These are phyloP conservation scores for Laterallus jamaicensis DNA, from an alignment of 2,113 vertebrate genomes.

Conservation along the genomic window DNA sequence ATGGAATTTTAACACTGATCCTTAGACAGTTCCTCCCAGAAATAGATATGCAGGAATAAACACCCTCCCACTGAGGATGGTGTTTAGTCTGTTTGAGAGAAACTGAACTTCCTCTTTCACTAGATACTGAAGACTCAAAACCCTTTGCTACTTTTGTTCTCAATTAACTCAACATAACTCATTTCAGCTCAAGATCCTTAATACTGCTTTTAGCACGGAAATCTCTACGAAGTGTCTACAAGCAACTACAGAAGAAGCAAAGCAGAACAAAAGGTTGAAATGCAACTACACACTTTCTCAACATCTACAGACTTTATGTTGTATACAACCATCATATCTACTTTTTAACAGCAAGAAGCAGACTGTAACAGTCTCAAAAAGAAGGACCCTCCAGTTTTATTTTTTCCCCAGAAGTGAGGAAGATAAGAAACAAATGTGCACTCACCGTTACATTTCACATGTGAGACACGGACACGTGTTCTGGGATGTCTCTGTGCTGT, in stretches of 20 bases:
- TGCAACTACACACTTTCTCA: background rate
- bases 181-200: background rate
- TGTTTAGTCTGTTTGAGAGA: background rate
- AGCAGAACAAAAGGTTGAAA: background rate
- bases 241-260: background rate
- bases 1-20: background rate
- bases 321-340: background rate
- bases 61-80: rapidly evolving
- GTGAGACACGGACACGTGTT: background rate
- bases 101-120: background rate
- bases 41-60: background rate
- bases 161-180: constrained; percentile 10
- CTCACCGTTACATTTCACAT: background rate
- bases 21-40: background rate
- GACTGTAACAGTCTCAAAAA: background rate
- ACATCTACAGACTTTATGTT: background rate
- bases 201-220: background rate
- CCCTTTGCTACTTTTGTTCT: background rate
- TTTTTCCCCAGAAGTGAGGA: background rate
- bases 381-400: background rate
- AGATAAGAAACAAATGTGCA: background rate
- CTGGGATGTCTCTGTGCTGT: background rate
- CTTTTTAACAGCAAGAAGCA: background rate
- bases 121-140: background rate
- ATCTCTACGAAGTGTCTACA: background rate